Evolutionary conservation across 2,113 vertebrate genomes (phyloP), one percentile per base, ranked within the genome.

Genomic region (Aegotheles bennettii): DNA sequence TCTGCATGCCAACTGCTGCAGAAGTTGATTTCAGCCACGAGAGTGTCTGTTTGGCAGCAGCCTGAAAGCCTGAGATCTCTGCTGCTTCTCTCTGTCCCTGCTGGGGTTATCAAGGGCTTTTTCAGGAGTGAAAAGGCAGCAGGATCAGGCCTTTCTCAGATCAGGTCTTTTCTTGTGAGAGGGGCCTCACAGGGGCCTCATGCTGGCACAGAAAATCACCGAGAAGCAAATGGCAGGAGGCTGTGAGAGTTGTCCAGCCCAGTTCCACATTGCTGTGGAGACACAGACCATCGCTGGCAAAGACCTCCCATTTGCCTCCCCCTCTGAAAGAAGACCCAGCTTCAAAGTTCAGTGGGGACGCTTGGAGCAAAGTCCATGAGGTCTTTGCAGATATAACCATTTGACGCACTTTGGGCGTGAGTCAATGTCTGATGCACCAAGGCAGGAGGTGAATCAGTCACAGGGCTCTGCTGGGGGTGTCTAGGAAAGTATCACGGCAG

Each of bases 361-460:
- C 81, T 43, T 40, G 25, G 35, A 73, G 56, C 64, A 42, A 63
- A 40, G 51, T 26, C 87, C 42, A 42, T 4, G 18, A 63, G 84
- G 87, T 68, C 77, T 94, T 89, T 84, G 43, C 0, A 1, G 68
- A 63, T 53, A 77, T 56, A 63, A 33, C 29, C 45, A 70, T 91
- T 89, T 94, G 92, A 95, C 6, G 11, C 80, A 54, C 60, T 74
- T 29, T 81, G 87, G 73, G 47, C 59, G 89, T 95, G 93, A 96
- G 80, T 96, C 95, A 96, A 94, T 74, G 91, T 59, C 77, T 91
- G 91, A 84, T 94, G 93, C 76, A 87, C 89, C 68, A 70, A 70
- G 81, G 33, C 95, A 89, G 77, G 93, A 96, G 93, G 89, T 95
- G 96, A 93, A 93, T 94, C 95, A 95, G 93, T 84, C 73, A 47